phyloP scores from a whole-genome alignment of 2,888 invertebrate genomes.

The Plagodis dolabraria region DNA sequence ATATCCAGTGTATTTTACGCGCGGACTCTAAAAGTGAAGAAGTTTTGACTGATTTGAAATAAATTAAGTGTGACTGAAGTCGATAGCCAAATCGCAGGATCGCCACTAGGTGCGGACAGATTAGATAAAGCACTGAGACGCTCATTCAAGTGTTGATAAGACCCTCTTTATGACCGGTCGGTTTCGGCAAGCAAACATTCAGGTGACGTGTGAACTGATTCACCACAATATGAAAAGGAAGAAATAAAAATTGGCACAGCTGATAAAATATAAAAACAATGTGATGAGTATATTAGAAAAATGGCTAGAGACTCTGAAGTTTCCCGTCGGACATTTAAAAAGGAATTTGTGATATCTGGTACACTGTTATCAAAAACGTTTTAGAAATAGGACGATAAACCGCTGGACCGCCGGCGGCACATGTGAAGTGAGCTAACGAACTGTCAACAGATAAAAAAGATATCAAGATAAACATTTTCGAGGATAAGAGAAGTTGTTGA shows the following conservation, averaged over 20 bases:
- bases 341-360: constrained; percentile 67
- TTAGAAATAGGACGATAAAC: constrained; percentile 73
- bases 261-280: constrained; percentile 39
- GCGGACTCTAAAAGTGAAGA: constrained; percentile 66
- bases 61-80: constrained; percentile 61
- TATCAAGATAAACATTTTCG: constrained; percentile 72
- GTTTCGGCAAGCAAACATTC: constrained; percentile 67
- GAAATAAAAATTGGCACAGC: constrained; percentile 63
- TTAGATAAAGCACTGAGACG: constrained; percentile 78
- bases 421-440: constrained; percentile 77
- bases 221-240: constrained; percentile 77
- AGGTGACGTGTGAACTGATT: constrained; percentile 57
- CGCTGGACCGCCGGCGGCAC: constrained; percentile 80
- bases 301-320: constrained; percentile 65
- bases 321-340: constrained; percentile 72
- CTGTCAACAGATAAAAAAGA: constrained; percentile 66
- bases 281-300: constrained; percentile 64
- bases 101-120: constrained; percentile 75
- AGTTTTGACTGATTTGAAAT: constrained; percentile 60
- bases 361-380: constrained; percentile 71
- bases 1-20: constrained; percentile 58
- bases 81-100: constrained; percentile 67
- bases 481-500: constrained; percentile 74
- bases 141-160: constrained; percentile 79
- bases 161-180: constrained; percentile 67